These are phyloP conservation scores for Rhinichthys osculus DNA, from an alignment of 2,797 vertebrate species.

Conservation along the genomic window DNA sequence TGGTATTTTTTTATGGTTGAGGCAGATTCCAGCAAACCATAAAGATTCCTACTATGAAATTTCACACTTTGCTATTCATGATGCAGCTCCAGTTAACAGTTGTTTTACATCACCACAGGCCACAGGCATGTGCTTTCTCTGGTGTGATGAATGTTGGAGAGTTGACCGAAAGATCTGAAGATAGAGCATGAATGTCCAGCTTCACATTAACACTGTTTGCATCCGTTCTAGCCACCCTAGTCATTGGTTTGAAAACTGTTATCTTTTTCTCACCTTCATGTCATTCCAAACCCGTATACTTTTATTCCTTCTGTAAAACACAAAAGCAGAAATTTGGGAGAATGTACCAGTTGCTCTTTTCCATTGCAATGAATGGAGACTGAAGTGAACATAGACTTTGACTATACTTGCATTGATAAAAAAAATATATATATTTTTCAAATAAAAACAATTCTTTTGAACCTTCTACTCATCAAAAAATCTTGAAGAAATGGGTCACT, in stretches of 20 bases:
- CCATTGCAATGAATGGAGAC: not conserved
- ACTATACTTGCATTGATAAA: not conserved
- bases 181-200: constrained; percentile 26
- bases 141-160: not conserved
- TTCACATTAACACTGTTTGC: constrained; percentile 15
- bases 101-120: not conserved
- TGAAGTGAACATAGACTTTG: not conserved
- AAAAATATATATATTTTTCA: not conserved
- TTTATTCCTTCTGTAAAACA: not conserved
- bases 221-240: not conserved
- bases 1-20: not conserved
- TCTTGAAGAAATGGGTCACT: not conserved
- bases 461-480: not conserved
- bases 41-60: not conserved
- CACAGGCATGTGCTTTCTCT: not conserved
- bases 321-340: not conserved
- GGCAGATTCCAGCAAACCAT: constrained; percentile 13
- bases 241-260: not conserved
- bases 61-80: constrained; percentile 24
- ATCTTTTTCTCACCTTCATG: not conserved
- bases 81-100: constrained; percentile 19
- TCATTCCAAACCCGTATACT: too few relatives aligned
- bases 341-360: not conserved
- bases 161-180: constrained; percentile 1
- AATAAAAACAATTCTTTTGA: not conserved